A percentile compares a stretch with the other conserved stretches of the same genome.
phyloP scores from a whole-genome alignment of 1,140 invertebrate species.

The Diachasma alloeum region DNA sequence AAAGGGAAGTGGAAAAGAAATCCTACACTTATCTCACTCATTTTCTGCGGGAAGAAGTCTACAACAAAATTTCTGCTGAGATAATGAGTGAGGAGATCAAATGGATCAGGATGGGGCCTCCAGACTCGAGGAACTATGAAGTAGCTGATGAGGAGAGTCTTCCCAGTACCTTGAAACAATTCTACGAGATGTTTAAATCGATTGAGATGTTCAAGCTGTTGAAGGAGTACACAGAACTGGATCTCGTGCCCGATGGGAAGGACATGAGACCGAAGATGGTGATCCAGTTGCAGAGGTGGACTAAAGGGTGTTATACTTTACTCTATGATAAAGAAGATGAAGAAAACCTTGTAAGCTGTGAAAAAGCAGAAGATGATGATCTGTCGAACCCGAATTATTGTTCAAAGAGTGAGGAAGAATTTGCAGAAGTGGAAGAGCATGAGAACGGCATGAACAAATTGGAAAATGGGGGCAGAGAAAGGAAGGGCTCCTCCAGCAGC shows the following conservation, averaged over 20 bases:
- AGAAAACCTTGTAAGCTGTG: constrained; percentile 13
- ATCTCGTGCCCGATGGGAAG: constrained; percentile 55
- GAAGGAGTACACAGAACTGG: constrained; percentile 72
- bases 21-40: constrained; percentile 68
- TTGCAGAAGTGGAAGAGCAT: constrained; percentile 65
- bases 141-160: constrained; percentile 62
- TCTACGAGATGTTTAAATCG: constrained; percentile 66
- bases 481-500: too few relatives aligned
- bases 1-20: constrained; percentile 67
- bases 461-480: too few relatives aligned
- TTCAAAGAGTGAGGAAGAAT: constrained; percentile 55
- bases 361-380: background rate
- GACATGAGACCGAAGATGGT: constrained; percentile 57
- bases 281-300: constrained; percentile 75
- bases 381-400: constrained; percentile 44
- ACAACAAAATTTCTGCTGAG: constrained; percentile 58
- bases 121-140: constrained; percentile 71
- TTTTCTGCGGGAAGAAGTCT: constrained; percentile 65
- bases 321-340: constrained; percentile 45
- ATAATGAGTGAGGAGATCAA: constrained; percentile 61
- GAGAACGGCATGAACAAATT: constrained; percentile 45
- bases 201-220: constrained; percentile 68
- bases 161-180: constrained; percentile 56
- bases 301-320: constrained; percentile 71
- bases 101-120: constrained; percentile 71